Conservation (phyloP, 2,797 vertebrate genomes). For the Anguilla pacifica region DNA sequence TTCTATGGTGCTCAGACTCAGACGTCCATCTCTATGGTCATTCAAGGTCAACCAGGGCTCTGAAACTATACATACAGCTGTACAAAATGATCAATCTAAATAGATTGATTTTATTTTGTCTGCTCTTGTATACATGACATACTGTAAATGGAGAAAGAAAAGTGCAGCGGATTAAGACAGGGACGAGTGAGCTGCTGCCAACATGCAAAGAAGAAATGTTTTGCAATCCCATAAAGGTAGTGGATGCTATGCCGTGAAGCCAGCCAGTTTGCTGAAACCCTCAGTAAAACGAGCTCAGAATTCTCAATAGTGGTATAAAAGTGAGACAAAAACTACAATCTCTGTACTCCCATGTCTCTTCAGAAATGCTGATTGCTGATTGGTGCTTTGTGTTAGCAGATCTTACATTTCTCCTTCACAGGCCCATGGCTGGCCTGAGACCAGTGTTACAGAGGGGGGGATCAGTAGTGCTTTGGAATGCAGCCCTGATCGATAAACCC, state of each 20-base stretch:
- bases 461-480: no score
- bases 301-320: background rate
- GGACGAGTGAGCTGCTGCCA: background rate
- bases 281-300: background rate
- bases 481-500: background rate
- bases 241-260: background rate
- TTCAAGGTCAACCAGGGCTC: background rate
- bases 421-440: background rate
- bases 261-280: background rate
- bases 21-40: background rate
- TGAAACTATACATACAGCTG: background rate
- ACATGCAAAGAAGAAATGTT: background rate
- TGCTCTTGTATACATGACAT: background rate
- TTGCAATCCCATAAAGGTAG: background rate
- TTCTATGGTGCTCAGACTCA: background rate
- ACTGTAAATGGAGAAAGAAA: background rate
- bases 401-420: background rate
- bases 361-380: background rate
- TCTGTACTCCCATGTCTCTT: background rate
- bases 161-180: background rate
- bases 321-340: background rate
- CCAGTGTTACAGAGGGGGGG: background rate
- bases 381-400: background rate
- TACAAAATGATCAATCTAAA: background rate
- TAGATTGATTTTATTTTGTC: background rate